These are phyloP conservation scores for Sminthurinus signatus DNA, from an alignment of 1,140 invertebrate species.

Conservation along the genomic window DNA sequence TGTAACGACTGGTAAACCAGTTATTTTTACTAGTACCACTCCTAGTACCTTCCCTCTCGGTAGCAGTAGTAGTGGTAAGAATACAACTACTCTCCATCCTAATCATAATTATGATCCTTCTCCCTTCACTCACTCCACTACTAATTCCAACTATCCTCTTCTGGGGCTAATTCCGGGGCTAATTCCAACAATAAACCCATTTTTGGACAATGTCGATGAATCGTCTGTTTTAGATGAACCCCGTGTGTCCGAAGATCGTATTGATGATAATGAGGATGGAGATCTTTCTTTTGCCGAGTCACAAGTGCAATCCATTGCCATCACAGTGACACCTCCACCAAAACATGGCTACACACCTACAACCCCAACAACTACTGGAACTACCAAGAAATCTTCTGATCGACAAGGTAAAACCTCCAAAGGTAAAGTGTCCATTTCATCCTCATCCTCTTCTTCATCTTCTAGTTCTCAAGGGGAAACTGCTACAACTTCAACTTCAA, in stretches of 20 bases:
- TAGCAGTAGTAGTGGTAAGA: no score
- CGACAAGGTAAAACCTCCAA: not conserved
- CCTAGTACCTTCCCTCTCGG: no score
- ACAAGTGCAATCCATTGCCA: conserved; percentile 33
- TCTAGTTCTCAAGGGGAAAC: not conserved
- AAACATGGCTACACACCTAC: not conserved
- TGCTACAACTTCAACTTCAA: not conserved
- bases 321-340: conserved; percentile 35
- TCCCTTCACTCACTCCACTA: not conserved
- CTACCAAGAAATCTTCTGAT: not conserved
- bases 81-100: conserved; percentile 18
- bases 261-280: conserved; percentile 9
- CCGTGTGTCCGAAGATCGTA: not conserved
- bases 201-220: conserved; percentile 11
- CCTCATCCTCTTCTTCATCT: not conserved
- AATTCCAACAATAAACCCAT: conserved; percentile 11
- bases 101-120: conserved; percentile 31
- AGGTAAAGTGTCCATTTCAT: not conserved
- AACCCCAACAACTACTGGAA: not conserved
- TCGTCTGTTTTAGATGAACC: conserved; percentile 14
- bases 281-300: conserved; percentile 23
- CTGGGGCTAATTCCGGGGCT: not conserved
- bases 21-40: not conserved
- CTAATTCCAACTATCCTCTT: not conserved
- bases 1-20: conserved; percentile 3